Evolutionary conservation across 1,140 invertebrate species (phyloP).

Genomic region (Stratiolaelaps scimitus): DNA sequence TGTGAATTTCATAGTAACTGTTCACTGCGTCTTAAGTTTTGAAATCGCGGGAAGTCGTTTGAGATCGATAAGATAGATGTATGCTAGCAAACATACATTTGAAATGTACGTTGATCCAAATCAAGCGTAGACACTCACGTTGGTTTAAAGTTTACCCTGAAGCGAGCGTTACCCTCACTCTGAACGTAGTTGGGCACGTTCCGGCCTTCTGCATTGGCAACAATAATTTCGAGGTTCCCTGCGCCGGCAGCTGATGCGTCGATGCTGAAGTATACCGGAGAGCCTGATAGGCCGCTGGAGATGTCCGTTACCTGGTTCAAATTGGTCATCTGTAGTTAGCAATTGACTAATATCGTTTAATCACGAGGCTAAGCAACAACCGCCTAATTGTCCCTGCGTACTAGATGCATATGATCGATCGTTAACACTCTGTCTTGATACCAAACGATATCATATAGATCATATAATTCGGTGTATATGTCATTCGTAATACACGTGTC

Average conservation of each 20-base stretch:
- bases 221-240: constrained; percentile 93
- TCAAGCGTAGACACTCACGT: constrained; percentile 39
- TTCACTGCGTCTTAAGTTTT: background rate
- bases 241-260: constrained; percentile 55
- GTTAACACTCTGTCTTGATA: no score
- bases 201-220: constrained; percentile 76
- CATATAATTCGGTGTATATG: no score
- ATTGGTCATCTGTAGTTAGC: no score
- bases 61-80: background rate
- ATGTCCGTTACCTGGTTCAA: constrained; percentile 9
- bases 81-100: background rate
- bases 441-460: background rate
- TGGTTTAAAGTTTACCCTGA: constrained; percentile 90
- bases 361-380: background rate
- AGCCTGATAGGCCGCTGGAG: background rate
- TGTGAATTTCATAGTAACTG: no score
- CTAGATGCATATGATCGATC: no score
- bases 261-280: constrained; percentile 35
- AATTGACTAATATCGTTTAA: background rate
- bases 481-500: background rate
- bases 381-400: no score
- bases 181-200: constrained; percentile 98
- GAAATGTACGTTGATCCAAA: background rate
- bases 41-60: background rate
- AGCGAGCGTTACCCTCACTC: constrained; percentile 88